Conservation (phyloP, 2,797 vertebrate genomes). For the Amblyraja radiata region DNA sequence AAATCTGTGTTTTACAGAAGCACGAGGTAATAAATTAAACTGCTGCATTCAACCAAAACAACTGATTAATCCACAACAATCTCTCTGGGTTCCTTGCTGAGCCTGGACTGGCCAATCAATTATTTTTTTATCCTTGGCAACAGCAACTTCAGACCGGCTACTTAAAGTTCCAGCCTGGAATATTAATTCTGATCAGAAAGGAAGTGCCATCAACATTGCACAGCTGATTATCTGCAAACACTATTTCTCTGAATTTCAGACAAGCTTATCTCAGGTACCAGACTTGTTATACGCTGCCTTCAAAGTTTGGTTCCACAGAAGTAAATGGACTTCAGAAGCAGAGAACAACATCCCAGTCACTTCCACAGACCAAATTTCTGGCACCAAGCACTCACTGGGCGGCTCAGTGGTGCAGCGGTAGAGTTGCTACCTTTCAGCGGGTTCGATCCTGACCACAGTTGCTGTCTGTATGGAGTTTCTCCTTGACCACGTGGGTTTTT, state of each 20-base stretch:
- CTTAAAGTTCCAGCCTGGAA: neutral
- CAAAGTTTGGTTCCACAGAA: too few species aligned
- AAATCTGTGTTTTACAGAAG: neutral
- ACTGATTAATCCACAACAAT: neutral
- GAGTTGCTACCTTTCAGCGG: too few species aligned
- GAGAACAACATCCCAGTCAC: too few species aligned
- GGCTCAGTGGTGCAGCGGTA: too few species aligned
- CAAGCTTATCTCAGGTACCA: neutral
- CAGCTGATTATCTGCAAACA: neutral
- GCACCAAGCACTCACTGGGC: neutral
- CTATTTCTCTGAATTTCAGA: neutral
- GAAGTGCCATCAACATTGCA: neutral
- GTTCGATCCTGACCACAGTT: too few species aligned
- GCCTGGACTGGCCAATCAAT: neutral
- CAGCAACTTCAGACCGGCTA: neutral
- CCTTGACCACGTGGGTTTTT: too few species aligned
- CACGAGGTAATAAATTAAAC: neutral
- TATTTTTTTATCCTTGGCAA: neutral
- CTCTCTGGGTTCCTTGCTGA: neutral
- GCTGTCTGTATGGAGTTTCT: too few species aligned
- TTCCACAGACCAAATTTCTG: too few species aligned
- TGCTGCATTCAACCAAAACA: neutral
- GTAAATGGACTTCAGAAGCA: too few species aligned
- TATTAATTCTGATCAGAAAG: neutral
- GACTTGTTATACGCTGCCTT: neutral